Conservation (phyloP, 2,113 vertebrate species). For the Indri indri region DNA sequence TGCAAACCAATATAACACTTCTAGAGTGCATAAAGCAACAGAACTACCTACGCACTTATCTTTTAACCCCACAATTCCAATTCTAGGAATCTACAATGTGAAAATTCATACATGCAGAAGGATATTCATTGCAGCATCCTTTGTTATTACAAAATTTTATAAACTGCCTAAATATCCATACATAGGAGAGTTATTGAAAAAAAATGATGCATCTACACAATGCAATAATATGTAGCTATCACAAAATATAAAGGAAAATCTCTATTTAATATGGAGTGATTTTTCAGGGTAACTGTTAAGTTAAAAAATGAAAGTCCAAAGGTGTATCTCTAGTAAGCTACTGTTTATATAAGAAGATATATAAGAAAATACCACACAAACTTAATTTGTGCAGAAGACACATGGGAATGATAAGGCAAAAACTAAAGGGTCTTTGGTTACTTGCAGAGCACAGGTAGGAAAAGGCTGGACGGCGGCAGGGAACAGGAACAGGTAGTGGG, state of each 20-base stretch:
- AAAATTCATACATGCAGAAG: neutral
- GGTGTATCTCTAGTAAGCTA: neutral
- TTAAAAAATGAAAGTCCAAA: neutral
- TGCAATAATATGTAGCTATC: neutral
- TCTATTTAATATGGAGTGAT: neutral
- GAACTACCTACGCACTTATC: accelerated
- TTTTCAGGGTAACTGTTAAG: neutral
- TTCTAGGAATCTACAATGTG: neutral
- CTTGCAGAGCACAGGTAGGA: neutral
- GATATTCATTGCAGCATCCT: neutral
- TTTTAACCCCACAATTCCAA: neutral
- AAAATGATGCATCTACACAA: neutral
- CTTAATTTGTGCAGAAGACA: neutral
- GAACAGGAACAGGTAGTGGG: neutral
- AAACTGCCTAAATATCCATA: neutral
- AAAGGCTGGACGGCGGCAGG: neutral
- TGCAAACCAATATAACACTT: neutral
- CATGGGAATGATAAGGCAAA: neutral
- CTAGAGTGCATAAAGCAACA: neutral
- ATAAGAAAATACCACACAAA: neutral
- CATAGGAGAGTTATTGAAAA: neutral
- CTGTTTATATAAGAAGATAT: neutral
- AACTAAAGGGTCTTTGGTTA: neutral
- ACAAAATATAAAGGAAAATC: neutral
- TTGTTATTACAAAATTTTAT: neutral